Conservation (phyloP, 92 coral and sea anemone species). For the Metridium senile region DNA sequence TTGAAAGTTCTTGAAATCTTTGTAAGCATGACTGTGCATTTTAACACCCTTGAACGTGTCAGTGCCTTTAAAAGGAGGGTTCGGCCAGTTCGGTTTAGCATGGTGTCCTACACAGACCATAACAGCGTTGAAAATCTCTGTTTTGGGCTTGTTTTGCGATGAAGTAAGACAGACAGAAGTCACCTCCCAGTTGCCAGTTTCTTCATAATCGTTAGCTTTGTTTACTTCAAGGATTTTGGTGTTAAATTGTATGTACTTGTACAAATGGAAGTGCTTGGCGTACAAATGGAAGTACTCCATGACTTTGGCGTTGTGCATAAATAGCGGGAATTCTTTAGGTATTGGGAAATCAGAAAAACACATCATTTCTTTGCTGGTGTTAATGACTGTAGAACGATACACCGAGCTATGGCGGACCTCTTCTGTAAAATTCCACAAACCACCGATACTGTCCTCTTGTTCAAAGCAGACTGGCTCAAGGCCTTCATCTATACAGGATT, state of each 20-base stretch:
- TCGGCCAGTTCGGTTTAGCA: constrained; percentile 60
- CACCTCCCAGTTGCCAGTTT: constrained; percentile 66
- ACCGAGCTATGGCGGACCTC: constrained; percentile 50
- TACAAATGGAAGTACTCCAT: constrained; percentile 42
- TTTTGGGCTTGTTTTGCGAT: not conserved
- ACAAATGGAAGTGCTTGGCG: constrained; percentile 39
- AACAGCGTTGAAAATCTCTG: constrained; percentile 68
- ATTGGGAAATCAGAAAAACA: constrained; percentile 49
- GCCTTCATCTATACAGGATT: constrained; percentile 86
- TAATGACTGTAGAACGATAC: constrained; percentile 62
- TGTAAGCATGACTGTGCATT: constrained; percentile 80
- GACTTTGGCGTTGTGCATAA: constrained; percentile 28
- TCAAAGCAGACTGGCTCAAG: constrained; percentile 86
- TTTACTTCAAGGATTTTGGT: constrained; percentile 48
- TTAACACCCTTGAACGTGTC: constrained; percentile 61
- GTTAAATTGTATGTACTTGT: constrained; percentile 45
- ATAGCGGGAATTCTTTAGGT: constrained; percentile 51
- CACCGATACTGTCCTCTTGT: constrained; percentile 63
- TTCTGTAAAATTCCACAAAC: constrained; percentile 66
- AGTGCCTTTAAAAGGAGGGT: constrained; percentile 58
- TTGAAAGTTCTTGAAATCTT: constrained; percentile 58
- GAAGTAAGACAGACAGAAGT: constrained; percentile 9
- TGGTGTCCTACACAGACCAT: constrained; percentile 82
- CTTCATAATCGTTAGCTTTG: too few relatives aligned
- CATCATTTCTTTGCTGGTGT: constrained; percentile 62